Evolutionary conservation across 2,888 invertebrate genomes (phyloP).

Genomic region (Neoaliturus tenellus): DNA sequence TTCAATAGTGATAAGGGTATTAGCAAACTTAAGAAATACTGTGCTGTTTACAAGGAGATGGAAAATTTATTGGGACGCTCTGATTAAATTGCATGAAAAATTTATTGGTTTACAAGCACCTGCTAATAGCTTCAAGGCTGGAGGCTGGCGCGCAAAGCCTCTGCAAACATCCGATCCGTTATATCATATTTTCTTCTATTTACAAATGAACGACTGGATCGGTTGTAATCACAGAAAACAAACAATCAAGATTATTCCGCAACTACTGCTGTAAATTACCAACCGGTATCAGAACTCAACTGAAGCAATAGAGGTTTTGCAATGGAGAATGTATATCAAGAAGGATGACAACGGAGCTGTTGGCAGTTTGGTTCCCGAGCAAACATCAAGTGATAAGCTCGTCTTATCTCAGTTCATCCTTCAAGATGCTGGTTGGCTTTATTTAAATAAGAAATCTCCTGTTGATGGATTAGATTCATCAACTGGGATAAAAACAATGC

Average conservation of each 20-base stretch:
- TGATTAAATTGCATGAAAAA: slow-evolving; percentile 49
- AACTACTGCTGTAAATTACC: slow-evolving; percentile 17
- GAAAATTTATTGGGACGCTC: slow-evolving; percentile 46
- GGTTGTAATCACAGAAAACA: slow-evolving; percentile 25
- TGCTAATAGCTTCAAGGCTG: slow-evolving; percentile 30
- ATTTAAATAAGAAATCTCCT: slow-evolving; percentile 39
- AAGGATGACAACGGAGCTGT: slow-evolving; percentile 23
- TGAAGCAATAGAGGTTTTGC: slow-evolving; percentile 1
- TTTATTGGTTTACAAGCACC: slow-evolving; percentile 40
- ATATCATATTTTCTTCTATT: slow-evolving; percentile 45
- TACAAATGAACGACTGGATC: slow-evolving; percentile 41
- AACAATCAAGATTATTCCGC: slow-evolving; percentile 50
- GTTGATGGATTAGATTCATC: slow-evolving; percentile 31
- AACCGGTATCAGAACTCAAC: slow-evolving; percentile 14
- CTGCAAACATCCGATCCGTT: slow-evolving; percentile 20
- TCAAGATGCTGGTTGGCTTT: neutral
- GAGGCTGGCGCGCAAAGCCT: neutral
- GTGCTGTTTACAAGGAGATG: slow-evolving; percentile 34
- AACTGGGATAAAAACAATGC: slow-evolving; percentile 28
- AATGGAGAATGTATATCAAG: slow-evolving; percentile 43
- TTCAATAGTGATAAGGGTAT: slow-evolving; percentile 37
- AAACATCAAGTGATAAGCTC: slow-evolving; percentile 41
- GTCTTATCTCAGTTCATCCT: slow-evolving; percentile 34
- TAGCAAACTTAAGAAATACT: slow-evolving; percentile 46
- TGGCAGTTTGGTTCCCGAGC: neutral